phyloP scores from a whole-genome alignment of 2,797 vertebrate genomes.

The Galago senegalensis region DNA sequence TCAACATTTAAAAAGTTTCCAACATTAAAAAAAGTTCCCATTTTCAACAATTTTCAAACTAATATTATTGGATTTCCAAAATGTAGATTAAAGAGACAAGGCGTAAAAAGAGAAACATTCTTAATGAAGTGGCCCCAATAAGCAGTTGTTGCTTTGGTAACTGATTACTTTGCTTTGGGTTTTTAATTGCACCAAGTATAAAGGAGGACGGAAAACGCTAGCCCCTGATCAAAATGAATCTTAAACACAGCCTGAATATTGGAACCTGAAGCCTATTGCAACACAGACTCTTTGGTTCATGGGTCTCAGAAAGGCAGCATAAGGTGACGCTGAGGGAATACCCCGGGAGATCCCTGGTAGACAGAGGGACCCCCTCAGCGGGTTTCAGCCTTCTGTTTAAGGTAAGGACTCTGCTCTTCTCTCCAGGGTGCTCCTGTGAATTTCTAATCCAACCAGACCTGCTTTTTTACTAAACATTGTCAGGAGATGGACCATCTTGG shows the following conservation, averaged over 20 bases:
- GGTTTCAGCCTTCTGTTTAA: background rate
- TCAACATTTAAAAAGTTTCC: background rate
- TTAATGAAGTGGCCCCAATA: background rate
- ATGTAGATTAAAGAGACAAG: slow-evolving; percentile 5
- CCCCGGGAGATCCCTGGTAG: rapidly evolving
- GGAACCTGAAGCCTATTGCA: background rate
- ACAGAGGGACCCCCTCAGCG: background rate
- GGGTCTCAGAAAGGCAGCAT: background rate
- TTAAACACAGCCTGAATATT: background rate
- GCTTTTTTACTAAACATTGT: background rate
- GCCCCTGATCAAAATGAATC: background rate
- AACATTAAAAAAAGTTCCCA: background rate
- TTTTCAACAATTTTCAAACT: slow-evolving; percentile 14
- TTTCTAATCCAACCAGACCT: background rate
- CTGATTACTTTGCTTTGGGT: background rate
- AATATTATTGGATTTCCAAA: background rate
- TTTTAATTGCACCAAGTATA: background rate
- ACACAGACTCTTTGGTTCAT: background rate
- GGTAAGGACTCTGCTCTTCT: background rate
- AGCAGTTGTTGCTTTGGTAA: background rate
- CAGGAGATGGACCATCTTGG: background rate
- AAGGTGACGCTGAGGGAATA: background rate
- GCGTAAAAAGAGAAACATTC: background rate
- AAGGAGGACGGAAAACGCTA: background rate
- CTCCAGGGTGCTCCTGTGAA: background rate